phyloP scores from a whole-genome alignment of 2,113 vertebrate genomes.

The Mobula hypostoma region DNA sequence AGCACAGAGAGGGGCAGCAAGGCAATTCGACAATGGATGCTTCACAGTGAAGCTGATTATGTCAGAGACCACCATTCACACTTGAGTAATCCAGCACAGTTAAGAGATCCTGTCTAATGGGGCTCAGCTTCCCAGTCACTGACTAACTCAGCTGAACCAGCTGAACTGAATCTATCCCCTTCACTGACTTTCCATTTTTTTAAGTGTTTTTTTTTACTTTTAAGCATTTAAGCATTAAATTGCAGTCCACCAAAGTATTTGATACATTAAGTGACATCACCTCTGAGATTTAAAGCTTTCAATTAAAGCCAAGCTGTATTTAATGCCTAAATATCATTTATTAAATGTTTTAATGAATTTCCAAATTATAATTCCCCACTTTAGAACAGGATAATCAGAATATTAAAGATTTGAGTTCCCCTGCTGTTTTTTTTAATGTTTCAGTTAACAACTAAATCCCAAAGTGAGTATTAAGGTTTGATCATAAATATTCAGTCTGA shows the following conservation, averaged over 20 bases:
- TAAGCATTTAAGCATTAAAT: background rate
- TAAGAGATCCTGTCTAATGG: background rate
- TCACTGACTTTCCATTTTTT: background rate
- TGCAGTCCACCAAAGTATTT: background rate
- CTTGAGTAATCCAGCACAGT: background rate
- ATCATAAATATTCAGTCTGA: conserved; percentile 17
- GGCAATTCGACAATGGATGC: background rate
- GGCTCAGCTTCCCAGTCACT: background rate
- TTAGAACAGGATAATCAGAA: background rate
- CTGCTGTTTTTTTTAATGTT: background rate
- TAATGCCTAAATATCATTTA: conserved; percentile 22
- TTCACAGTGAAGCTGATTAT: background rate
- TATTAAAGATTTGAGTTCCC: background rate
- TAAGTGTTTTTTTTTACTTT: background rate
- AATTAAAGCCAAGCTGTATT: background rate
- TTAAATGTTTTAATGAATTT: conserved; percentile 16
- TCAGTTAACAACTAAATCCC: conserved; percentile 11
- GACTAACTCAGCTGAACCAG: background rate
- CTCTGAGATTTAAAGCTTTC: background rate
- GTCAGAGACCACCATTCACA: background rate
- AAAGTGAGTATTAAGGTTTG: background rate
- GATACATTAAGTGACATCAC: conserved; percentile 11
- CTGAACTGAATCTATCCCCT: background rate
- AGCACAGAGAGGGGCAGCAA: background rate
- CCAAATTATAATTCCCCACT: background rate